phyloP scores from a whole-genome alignment of 2,888 invertebrate species.

The Melanotus villosus region DNA sequence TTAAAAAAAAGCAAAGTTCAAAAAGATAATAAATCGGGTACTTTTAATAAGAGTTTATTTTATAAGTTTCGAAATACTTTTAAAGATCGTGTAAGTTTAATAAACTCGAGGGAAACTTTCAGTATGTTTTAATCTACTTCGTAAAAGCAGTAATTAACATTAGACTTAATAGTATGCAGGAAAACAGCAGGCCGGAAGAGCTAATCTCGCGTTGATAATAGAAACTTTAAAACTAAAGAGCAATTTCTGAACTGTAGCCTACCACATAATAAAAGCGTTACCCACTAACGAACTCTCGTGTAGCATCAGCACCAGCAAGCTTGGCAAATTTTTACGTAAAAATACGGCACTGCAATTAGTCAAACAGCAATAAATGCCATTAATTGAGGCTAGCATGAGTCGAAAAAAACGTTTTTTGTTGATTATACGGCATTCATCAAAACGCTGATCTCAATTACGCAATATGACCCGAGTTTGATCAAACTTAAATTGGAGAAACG shows the following conservation, averaged over 20 bases:
- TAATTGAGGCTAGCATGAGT: conserved; percentile 1
- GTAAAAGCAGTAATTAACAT: conserved; percentile 28
- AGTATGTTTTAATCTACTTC: conserved; percentile 34
- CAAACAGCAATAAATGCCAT: conserved; percentile 1
- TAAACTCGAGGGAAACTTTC: conserved; percentile 17
- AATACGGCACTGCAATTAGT: background rate
- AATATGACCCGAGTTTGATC: background rate
- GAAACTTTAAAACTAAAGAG: conserved; percentile 1
- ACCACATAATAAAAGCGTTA: no score
- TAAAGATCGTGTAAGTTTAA: background rate
- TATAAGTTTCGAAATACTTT: no score
- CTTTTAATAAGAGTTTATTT: no score
- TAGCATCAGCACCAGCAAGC: no score
- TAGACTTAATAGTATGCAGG: background rate
- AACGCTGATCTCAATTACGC: conserved; percentile 11
- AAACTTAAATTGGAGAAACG: conserved; percentile 1
- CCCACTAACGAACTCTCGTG: no score
- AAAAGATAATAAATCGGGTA: no score
- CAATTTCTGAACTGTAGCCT: background rate
- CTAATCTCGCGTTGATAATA: conserved; percentile 27
- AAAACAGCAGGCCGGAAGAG: conserved; percentile 13
- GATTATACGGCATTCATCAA: conserved; percentile 9
- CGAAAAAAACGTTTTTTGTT: conserved; percentile 3
- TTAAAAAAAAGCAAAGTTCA: no score
- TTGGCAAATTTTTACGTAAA: background rate